Base-by-base conservation (phyloP, 2,797 vertebrate species). In the Macrochelys suwanniensis region DNA sequence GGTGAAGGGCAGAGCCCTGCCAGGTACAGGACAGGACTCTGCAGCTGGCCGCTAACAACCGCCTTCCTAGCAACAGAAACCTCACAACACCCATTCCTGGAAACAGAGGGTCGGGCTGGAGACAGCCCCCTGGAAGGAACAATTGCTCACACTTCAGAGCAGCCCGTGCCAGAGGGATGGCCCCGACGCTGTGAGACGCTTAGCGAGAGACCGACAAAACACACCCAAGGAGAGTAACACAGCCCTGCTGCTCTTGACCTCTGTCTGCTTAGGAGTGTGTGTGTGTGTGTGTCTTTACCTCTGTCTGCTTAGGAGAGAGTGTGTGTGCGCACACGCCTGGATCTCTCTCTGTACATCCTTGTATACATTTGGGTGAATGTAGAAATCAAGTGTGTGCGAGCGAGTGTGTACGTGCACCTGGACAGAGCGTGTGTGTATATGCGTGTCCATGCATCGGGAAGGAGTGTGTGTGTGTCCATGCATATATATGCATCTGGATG, bases 11-110 rank as follows among this genome's bases (percentile, higher is more conserved):
- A 77, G 25, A 49, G 82, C 23, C 8, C 50, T 28, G 21, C 45
- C 79, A 1, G 25, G 13, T 3, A 16, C 74, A 49, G 45, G 74
- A 31, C 74, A 45, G 71, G 37, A 15, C 71, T 15, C 13, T 13
- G 4, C 45, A 31, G 26, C 74, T 4, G 4, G 10, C 45, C 13
- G 11, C 45, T 77, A 77, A 26, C 74, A 47, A 2, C 50, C 86
- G 16, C 11, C 23, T 68, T 87, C 82, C 85, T 88, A 68, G 89
- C 68, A 33, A 13, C 84, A 47, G 59, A 90, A 89, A 37, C 82
- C 45, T 47, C 15, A 45, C 74, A 28, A 49, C 26, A 28, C 74
- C 16, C 74, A 49, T 49, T 28, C 45, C 45, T 28, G 25, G 42
- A 47, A 25, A 49, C 45, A 49, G 49, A 76, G 74, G 23, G 74